Conservation (phyloP, 1,140 invertebrate species). For the Heterodera schachtii region DNA sequence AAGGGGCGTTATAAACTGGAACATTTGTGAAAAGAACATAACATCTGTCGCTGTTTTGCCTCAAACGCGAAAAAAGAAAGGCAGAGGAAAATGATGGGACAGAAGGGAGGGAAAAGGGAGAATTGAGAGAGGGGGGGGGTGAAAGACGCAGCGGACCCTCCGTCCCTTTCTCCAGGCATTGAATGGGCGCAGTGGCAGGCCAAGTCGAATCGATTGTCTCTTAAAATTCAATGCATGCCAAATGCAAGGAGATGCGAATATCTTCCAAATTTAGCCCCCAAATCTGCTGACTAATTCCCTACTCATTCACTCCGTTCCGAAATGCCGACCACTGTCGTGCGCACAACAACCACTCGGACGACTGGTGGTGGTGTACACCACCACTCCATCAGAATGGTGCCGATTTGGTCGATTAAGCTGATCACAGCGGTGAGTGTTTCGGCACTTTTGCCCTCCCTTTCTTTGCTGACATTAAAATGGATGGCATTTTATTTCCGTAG, state of each 20-base stretch:
- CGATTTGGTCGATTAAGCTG: slow-evolving; percentile 50
- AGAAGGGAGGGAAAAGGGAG: not conserved
- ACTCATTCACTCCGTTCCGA: not conserved
- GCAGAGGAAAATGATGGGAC: not conserved
- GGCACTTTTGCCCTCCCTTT: not conserved
- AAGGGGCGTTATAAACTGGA: no score
- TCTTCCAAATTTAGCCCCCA: no score
- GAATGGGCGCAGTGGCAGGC: no score
- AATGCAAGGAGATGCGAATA: no score
- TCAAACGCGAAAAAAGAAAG: not conserved
- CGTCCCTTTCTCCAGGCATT: no score
- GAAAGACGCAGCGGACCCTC: not conserved
- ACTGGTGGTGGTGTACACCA: slow-evolving; percentile 23
- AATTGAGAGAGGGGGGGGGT: no score
- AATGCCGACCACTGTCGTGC: slow-evolving; percentile 11
- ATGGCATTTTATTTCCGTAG: slow-evolving; percentile 16
- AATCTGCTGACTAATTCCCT: no score
- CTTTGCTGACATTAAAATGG: slow-evolving; percentile 27
- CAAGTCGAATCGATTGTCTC: no score
- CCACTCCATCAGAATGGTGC: slow-evolving; percentile 37
- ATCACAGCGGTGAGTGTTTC: slow-evolving; percentile 46
- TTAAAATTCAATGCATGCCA: no score
- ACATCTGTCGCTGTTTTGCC: not conserved
- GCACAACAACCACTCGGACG: slow-evolving; percentile 42
- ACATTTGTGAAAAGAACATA: not conserved